These are phyloP conservation scores for Zygogramma bicolorata DNA, from an alignment of 2,888 invertebrate species.

Conservation along the genomic window DNA sequence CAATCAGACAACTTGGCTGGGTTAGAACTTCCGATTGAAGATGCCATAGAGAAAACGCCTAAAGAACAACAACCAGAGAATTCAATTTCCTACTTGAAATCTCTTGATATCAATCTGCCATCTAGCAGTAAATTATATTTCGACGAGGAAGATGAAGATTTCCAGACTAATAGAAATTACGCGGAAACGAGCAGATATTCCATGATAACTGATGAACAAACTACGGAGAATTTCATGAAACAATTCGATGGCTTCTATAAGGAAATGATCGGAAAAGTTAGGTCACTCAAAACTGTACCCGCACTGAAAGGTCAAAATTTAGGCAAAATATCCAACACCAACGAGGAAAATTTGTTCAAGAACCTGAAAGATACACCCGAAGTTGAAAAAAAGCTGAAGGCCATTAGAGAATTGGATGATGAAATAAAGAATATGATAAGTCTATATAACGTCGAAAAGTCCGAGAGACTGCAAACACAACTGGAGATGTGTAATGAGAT, in stretches of 20 bases:
- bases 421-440: conserved; percentile 46
- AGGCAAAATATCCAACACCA: conserved; percentile 20
- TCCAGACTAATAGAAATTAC: not conserved
- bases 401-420: conserved; percentile 44
- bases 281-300: conserved; percentile 41
- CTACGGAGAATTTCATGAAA: conserved; percentile 36
- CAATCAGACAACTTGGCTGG: not conserved
- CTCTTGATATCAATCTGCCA: conserved; percentile 18
- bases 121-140: not conserved
- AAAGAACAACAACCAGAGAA: not conserved
- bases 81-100: not conserved
- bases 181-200: not conserved
- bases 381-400: conserved; percentile 43
- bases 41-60: conserved; percentile 2
- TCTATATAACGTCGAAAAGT: conserved; percentile 44
- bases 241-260: conserved; percentile 44
- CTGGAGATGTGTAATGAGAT: conserved; percentile 47
- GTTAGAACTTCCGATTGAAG: not conserved
- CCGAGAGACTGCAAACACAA: conserved; percentile 44
- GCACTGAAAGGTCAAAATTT: conserved; percentile 31
- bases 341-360: conserved; percentile 42
- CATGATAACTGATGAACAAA: conserved; percentile 33
- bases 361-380: conserved; percentile 46
- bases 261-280: conserved; percentile 49
- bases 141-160: not conserved